phyloP scores from a whole-genome alignment of 2,113 vertebrate genomes.

The Mesoclemmys tuberculata region DNA sequence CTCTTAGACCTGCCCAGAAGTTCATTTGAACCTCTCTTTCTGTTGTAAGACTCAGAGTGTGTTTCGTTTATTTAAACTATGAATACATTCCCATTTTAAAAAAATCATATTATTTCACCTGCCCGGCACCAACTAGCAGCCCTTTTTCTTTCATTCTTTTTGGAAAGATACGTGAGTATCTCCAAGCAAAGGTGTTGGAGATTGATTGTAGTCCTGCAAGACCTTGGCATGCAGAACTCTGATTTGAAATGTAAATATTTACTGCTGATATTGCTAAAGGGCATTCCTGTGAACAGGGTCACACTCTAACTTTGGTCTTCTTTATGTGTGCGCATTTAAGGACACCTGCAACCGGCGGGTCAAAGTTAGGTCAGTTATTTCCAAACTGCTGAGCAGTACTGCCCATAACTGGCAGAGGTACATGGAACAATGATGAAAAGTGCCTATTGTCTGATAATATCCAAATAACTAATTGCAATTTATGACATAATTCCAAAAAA shows the following conservation, averaged over 20 bases:
- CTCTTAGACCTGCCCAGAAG: background rate
- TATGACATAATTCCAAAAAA: background rate
- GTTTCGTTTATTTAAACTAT: background rate
- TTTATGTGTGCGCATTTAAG: background rate
- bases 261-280: background rate
- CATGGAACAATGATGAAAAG: no score
- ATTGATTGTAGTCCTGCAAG: constrained; percentile 5
- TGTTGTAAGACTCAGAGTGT: background rate
- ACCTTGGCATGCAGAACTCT: background rate
- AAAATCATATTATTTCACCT: background rate
- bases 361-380: background rate
- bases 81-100: background rate
- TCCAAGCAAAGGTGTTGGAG: constrained; percentile 1
- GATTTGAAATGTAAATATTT: constrained; percentile 11
- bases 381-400: background rate
- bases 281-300: background rate
- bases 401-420: background rate
- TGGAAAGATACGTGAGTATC: background rate
- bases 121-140: background rate
- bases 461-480: background rate
- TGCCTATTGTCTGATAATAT: no score
- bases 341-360: background rate
- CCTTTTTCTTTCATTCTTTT: background rate
- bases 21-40: background rate
- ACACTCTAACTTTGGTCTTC: background rate